Percentiles rank a stretch among this genome's conserved stretches.
Conservation (phyloP, 1,140 invertebrate genomes). For the Vanessa atalanta region DNA sequence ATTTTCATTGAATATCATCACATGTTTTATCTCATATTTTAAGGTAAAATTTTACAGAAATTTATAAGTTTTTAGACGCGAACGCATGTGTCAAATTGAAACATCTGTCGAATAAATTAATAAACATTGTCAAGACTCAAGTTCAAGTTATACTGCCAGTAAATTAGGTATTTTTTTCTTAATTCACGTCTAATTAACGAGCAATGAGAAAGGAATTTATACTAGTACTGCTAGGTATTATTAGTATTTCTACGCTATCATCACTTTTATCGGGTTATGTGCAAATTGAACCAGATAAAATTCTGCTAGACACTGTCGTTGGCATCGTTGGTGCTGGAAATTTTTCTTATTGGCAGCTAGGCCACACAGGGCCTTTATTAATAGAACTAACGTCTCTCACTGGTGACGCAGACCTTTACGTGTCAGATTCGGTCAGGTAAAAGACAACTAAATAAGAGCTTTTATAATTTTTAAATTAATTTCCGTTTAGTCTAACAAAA, state of each 20-base stretch:
- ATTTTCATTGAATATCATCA: too few relatives aligned
- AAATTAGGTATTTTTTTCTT: background rate
- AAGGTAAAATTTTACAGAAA: too few relatives aligned
- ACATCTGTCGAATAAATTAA: too few relatives aligned
- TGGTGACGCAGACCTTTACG: constrained; percentile 71
- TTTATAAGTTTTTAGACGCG: background rate
- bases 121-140: too few relatives aligned
- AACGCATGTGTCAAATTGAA: too few relatives aligned
- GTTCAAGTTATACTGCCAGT: background rate
- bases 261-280: constrained; percentile 15
- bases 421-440: constrained; percentile 66
- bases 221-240: constrained; percentile 16
- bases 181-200: background rate
- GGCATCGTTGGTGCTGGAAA: constrained; percentile 65
- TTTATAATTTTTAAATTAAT: constrained; percentile 6
- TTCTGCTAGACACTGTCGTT: constrained; percentile 62
- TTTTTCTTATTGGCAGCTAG: constrained; percentile 72
- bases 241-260: constrained; percentile 18
- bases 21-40: too few relatives aligned
- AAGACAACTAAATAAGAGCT: background rate
- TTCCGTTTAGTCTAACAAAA: background rate
- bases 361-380: constrained; percentile 60
- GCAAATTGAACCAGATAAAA: constrained; percentile 51
- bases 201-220: constrained; percentile 28
- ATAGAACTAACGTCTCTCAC: constrained; percentile 61